Base-by-base conservation (phyloP, 2,888 invertebrate genomes). In the Agriopis leucophaearia region DNA sequence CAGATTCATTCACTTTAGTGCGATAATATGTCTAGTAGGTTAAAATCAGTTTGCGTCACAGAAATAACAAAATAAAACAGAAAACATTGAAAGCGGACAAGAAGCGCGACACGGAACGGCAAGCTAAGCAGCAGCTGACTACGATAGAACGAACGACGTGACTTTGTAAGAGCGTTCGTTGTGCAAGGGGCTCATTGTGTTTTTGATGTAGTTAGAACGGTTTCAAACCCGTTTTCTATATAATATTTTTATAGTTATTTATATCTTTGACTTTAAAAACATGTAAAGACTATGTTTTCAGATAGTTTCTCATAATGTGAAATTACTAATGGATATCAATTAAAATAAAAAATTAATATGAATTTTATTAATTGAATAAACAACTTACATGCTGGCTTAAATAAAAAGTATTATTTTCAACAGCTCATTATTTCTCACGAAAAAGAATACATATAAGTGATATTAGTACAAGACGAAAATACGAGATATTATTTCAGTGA, bases 61-160 rank as follows among this genome's bases (percentile, higher is more conserved):
- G 89, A 93, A 94, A 92, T 90, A 94, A 94, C 93, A 88, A 91
- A 94, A 93, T 92, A 93, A 92, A 94, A 94, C 94, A 85, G 91
- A 94, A 94, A 94, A 94, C 94, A 94, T 94, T 90, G 88, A 94
- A 94, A 94, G 94, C 94, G 91, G 92, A 94, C 94, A 94, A 94
- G 91, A 94, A 94, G 94, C 94, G 94, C 94, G 94, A 94, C 94
- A 94, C 95, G 95, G 94, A 95, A 95, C 95, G 94, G 95, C 95
- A 95, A 95, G 95, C 94, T 93, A 95, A 95, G 95, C 95, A 95
- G 95, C 95, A 95, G 95, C 95, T 95, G 95, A 95, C 95, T 95
- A 88, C 84, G 84, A 82, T 80, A 78, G 85, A 80, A 83, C 80
- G 90, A 80, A 77, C 83, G 87, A 77, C 75, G 77, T 88, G 78